Evolutionary conservation across 1,140 invertebrate genomes (phyloP).

Genomic region (Papilio aristodemus): DNA sequence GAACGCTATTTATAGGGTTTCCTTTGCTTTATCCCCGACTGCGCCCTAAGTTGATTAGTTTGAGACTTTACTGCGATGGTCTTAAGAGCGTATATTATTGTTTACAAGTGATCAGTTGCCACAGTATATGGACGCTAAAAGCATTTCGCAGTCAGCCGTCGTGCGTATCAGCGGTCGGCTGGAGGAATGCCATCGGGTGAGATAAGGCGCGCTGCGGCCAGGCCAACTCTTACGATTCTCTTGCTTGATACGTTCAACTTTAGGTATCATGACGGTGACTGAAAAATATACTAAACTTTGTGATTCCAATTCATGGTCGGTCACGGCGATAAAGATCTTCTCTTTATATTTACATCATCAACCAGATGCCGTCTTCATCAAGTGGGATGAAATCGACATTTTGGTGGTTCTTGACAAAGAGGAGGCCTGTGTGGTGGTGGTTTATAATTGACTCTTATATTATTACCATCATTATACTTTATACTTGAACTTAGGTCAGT

Average conservation of each 20-base stretch:
- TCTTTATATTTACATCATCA: too few species aligned
- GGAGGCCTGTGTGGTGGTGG: too few species aligned
- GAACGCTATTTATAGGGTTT: conserved; percentile 66
- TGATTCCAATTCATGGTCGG: neutral
- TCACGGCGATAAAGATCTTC: too few species aligned
- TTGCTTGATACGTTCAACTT: conserved; percentile 6
- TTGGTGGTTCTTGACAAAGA: too few species aligned
- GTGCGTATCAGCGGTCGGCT: conserved; percentile 71
- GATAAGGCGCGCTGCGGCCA: conserved; percentile 64
- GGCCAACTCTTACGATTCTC: conserved; percentile 41
- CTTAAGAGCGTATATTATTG: conserved; percentile 45
- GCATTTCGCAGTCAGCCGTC: conserved; percentile 76
- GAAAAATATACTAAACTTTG: neutral
- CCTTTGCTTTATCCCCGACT: conserved; percentile 51
- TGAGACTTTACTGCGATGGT: conserved; percentile 39
- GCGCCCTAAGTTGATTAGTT: conserved; percentile 36
- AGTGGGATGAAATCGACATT: too few species aligned
- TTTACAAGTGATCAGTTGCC: conserved; percentile 35
- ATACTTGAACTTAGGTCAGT: too few species aligned
- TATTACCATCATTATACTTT: too few species aligned
- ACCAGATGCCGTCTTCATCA: too few species aligned
- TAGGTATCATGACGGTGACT: conserved; percentile 11
- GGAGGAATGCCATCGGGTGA: conserved; percentile 73
- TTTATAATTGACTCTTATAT: too few species aligned
- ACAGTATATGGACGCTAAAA: conserved; percentile 71